Evolutionary conservation across 2,888 invertebrate genomes (phyloP).

Genomic region (Heterodera filipjevi): DNA sequence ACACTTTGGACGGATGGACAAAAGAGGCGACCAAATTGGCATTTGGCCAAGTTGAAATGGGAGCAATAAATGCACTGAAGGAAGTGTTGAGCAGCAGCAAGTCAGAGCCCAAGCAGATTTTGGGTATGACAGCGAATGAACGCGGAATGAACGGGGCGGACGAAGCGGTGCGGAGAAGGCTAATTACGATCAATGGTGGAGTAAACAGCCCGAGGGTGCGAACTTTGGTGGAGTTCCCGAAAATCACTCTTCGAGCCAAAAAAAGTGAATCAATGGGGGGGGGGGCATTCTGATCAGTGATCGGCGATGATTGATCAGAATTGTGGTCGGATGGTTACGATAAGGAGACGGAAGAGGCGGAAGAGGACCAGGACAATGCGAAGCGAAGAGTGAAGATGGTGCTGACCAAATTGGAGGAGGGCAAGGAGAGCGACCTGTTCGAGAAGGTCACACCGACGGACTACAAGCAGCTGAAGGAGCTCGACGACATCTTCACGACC

Average conservation of each 20-base stretch:
- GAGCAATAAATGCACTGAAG: neutral
- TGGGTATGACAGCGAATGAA: neutral
- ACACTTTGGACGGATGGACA: neutral
- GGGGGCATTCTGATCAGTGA: neutral
- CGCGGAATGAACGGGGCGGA: neutral
- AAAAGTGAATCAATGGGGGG: neutral
- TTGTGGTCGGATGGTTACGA: neutral
- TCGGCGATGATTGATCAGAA: neutral
- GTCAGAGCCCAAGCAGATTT: neutral
- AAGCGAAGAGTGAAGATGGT: neutral
- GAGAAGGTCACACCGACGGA: neutral
- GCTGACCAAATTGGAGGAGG: neutral
- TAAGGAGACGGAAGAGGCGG: neutral
- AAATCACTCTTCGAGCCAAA: neutral
- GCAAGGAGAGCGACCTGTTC: constrained; percentile 4
- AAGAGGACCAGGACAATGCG: neutral
- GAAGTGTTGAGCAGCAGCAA: neutral
- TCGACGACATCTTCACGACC: neutral
- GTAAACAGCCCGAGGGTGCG: neutral
- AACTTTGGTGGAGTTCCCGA: neutral
- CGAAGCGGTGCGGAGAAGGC: neutral
- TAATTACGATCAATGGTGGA: neutral
- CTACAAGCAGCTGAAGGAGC: neutral
- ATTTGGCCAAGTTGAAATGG: neutral
- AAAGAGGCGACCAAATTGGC: neutral